These are phyloP conservation scores for Thoracochromis brauschi DNA, from an alignment of 2,113 vertebrate species.

Conservation along the genomic window DNA sequence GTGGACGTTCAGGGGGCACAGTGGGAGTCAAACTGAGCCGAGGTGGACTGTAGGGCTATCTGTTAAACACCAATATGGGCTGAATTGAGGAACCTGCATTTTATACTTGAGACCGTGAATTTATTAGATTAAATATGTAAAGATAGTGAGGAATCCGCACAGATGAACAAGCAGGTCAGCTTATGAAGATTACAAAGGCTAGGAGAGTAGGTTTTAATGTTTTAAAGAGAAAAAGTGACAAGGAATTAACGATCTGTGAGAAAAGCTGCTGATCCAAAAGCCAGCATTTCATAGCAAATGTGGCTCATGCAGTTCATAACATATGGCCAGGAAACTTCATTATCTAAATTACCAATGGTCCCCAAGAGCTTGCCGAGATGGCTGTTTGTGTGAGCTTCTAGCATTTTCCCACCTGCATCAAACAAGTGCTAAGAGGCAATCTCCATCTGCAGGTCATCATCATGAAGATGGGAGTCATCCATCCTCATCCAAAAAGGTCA, in stretches of 20 bases:
- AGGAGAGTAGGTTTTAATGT: neutral
- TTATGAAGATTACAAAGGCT: neutral
- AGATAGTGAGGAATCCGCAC: neutral
- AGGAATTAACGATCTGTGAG: neutral
- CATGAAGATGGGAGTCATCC: neutral
- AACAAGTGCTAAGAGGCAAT: neutral
- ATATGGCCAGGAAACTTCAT: neutral
- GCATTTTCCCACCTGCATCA: neutral
- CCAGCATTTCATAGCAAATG: neutral
- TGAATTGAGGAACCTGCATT: neutral
- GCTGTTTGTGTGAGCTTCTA: neutral
- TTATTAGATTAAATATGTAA: neutral
- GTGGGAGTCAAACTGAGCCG: conserved; percentile 29
- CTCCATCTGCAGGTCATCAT: neutral
- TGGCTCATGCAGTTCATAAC: neutral
- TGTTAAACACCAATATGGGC: neutral
- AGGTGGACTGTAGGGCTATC: neutral
- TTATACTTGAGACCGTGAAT: neutral
- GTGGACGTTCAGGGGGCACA: conserved; percentile 29
- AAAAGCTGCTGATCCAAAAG: neutral
- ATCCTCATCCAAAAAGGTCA: neutral
- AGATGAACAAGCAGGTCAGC: neutral
- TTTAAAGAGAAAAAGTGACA: neutral
- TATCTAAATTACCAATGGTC: neutral
- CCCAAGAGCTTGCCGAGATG: neutral